Base-by-base conservation (phyloP, 2,797 vertebrate species). In the Propithecus deckenii region DNA sequence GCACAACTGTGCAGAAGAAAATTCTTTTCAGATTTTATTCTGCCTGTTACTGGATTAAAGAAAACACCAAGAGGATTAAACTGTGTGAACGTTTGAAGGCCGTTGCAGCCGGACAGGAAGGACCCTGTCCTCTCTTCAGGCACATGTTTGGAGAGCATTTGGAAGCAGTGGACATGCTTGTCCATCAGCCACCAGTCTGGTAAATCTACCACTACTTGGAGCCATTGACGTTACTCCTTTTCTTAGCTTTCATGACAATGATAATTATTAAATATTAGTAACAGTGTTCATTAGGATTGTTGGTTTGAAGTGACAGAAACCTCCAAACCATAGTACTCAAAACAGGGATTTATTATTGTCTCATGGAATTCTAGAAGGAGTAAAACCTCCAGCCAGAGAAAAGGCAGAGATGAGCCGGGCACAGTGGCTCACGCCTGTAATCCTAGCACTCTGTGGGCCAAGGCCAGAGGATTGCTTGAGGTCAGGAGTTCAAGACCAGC, bases 11-110 rank as follows among this genome's bases (percentile, higher is more conserved):
- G 35, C 48, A 74, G 63, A 80, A 95, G 94, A 96, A 98, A 98
- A 98, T 91, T 89, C 78, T 81, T 88, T 97, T 95, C 71, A 50
- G 88, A 95, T 95, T 97, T 94, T 92, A 80, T 91, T 96, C 63
- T 86, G 95, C 69, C 93, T 95, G 55, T 89, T 80, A 80, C 84
- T 30, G 46, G 94, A 96, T 97, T 97, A 96, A 97, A 95, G 93
- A 88, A 92, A 97, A 95, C 75, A 57, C 63, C 43, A 38, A 87
- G 74, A 89, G 90, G 92, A 89, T 93, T 92, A 96, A 67, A 38
- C 74, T 38, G 32, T 63, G 80, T 78, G 92, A 94, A 30, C 20
- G 17, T 46, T 28, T 14, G 71, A 59, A 88, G 57, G 65, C 35
- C n/a, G 41, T 8, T 38, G 43, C 8, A 35, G 50, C 52, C 92